phyloP scores from a whole-genome alignment of 2,113 vertebrate species.

The Lichenostomus cassidix region DNA sequence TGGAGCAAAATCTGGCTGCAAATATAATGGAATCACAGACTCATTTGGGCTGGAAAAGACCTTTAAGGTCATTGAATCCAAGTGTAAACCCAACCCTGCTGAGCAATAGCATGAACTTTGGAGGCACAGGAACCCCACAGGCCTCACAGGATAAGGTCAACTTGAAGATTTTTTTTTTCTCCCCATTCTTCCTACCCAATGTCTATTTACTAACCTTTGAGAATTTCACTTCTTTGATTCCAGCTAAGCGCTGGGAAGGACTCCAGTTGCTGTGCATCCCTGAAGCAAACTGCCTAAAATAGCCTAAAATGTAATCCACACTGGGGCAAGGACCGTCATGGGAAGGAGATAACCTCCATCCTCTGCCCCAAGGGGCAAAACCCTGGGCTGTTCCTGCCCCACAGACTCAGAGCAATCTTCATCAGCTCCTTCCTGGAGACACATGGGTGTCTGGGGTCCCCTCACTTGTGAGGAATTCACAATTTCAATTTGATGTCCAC shows the following conservation, averaged over 20 bases:
- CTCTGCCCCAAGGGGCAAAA: neutral
- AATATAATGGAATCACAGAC: neutral
- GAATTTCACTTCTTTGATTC: neutral
- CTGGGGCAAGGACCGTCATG: neutral
- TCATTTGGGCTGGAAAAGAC: neutral
- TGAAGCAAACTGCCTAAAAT: neutral
- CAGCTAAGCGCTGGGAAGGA: neutral
- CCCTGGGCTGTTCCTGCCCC: neutral
- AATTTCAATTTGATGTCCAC: neutral
- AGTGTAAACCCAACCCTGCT: neutral
- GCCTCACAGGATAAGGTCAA: neutral
- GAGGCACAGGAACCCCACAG: neutral
- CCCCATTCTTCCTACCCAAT: neutral
- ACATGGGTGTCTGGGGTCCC: fast-evolving
- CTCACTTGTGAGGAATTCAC: fast-evolving
- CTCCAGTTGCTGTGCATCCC: neutral
- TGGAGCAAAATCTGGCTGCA: neutral
- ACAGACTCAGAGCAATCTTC: fast-evolving
- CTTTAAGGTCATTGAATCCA: neutral
- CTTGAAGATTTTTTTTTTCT: neutral
- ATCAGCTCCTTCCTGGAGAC: neutral
- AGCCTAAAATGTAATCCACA: neutral
- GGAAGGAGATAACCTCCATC: neutral
- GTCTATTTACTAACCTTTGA: neutral
- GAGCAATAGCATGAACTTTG: neutral